Conservation (phyloP, 2,797 vertebrate genomes). For the Trichosurus vulpecula region DNA sequence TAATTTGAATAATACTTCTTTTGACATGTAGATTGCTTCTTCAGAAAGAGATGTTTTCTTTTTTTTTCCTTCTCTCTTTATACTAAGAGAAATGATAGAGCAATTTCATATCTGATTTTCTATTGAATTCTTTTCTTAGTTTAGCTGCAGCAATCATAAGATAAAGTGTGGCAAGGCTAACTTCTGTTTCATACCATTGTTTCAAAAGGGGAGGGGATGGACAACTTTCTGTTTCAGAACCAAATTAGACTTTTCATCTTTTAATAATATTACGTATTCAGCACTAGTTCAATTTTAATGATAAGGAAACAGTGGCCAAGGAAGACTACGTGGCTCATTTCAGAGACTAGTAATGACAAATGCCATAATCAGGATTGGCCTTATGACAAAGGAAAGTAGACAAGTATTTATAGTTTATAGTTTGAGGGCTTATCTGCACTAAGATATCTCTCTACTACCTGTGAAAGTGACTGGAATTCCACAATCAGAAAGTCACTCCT, state of each 20-base stretch:
- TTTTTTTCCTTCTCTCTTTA: conserved; percentile 55
- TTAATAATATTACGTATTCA: conserved; percentile 43
- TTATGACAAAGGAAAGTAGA: background rate
- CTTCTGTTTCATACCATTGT: conserved; percentile 57
- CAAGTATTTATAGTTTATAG: background rate
- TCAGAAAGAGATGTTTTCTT: conserved; percentile 14
- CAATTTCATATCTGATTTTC: conserved; percentile 75
- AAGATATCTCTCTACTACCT: background rate
- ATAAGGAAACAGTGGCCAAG: background rate
- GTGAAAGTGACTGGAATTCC: background rate
- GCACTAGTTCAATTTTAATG: background rate
- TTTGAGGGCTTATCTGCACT: background rate
- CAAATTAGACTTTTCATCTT: conserved; percentile 37
- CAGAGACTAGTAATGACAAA: background rate
- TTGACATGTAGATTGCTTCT: conserved; percentile 61
- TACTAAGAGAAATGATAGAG: conserved; percentile 51
- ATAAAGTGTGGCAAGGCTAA: conserved; percentile 61
- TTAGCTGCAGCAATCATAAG: conserved; percentile 56
- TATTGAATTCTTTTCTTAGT: conserved; percentile 69
- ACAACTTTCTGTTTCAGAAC: background rate
- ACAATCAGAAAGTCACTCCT: background rate
- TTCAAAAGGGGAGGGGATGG: conserved; percentile 24
- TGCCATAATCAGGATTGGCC: background rate
- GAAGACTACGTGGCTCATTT: too few species aligned
- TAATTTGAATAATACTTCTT: conserved; percentile 60